Evolutionary conservation across 2,797 vertebrate species (phyloP), one percentile per base, ranked within the genome.

Genomic region (Macropus fuliginosus): DNA sequence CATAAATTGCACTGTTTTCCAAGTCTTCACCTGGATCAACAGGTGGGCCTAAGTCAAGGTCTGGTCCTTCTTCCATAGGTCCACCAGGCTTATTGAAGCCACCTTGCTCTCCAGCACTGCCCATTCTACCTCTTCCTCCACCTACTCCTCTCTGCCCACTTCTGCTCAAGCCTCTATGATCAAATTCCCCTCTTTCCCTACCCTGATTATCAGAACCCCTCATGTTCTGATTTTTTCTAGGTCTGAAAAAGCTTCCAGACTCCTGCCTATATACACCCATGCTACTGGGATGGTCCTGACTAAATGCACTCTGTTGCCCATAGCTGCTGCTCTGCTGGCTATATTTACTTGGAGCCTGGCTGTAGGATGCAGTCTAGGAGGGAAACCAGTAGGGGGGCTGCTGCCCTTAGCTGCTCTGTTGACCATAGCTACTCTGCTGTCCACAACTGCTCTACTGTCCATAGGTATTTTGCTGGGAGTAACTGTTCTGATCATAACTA

Each of bases 1-100:
- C 99, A 97, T 99, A 99, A 97, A 99, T 99, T 0, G 99, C 99
- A 98, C 99, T 99, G 99, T 99, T 99, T 98, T 99, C 99, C 0
- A 99, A 99, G 94, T 99, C 99, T 98, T 99, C 99, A 94, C 99
- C 99, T 1, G 98, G 98, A 90, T 99, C 99, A 97, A 99, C 59
- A 18, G 99, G 98, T 89, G 98, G 99, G 98, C 98, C 99, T 99
- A 99, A 99, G 91, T 99, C 99, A 97, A 99, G 99, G 95, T 99
- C 99, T 56, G 99, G 99, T 93, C 99, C 99, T 90, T 99, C 99
- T 34, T 99, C 99, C 99, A 99, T 98, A 92, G 99, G 99, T 99
- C 99, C 99, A 99, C 99, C 99, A 99, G 99, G 99, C 99, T 99
- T 99, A 99, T 99, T 99, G 99, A 99, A 99, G 99, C 99, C 99